These are phyloP conservation scores for Tethya wilhelma DNA, from an alignment of 37 sponge, comb jelly and placozoan species.

Conservation along the genomic window DNA sequence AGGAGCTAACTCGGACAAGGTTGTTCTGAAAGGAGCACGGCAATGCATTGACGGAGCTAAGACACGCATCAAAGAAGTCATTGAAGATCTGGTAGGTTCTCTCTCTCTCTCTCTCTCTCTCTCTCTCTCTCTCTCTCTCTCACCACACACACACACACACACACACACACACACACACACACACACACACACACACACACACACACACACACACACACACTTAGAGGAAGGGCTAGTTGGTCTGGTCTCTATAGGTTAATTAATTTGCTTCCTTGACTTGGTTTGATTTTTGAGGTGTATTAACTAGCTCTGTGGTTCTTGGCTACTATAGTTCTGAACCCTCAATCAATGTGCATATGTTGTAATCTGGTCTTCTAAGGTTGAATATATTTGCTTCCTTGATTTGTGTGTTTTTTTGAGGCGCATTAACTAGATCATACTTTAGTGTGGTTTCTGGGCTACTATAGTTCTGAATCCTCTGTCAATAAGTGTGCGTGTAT, in stretches of 20 bases:
- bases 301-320: not conserved
- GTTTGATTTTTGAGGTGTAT: not conserved
- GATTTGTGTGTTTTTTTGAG: no score
- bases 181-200: conserved; percentile 31
- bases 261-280: not conserved
- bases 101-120: conserved; percentile 20
- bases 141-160: not conserved
- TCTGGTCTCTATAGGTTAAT: not conserved
- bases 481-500: no score
- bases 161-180: not conserved
- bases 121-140: conserved; percentile 1
- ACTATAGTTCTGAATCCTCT: no score
- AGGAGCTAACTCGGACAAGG: conserved; percentile 70
- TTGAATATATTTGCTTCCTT: no score
- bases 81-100: conserved; percentile 80
- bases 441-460: no score
- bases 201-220: conserved; percentile 31
- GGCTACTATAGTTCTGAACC: no score
- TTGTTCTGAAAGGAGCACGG: conserved; percentile 78
- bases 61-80: conserved; percentile 62
- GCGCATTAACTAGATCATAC: no score
- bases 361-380: no score
- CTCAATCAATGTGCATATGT: no score
- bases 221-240: not conserved
- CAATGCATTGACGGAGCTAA: conserved; percentile 84